Percentiles rank a stretch among this genome's conserved stretches.
phyloP scores from a whole-genome alignment of 2,888 invertebrate genomes.

The Apocheima hispidaria region DNA sequence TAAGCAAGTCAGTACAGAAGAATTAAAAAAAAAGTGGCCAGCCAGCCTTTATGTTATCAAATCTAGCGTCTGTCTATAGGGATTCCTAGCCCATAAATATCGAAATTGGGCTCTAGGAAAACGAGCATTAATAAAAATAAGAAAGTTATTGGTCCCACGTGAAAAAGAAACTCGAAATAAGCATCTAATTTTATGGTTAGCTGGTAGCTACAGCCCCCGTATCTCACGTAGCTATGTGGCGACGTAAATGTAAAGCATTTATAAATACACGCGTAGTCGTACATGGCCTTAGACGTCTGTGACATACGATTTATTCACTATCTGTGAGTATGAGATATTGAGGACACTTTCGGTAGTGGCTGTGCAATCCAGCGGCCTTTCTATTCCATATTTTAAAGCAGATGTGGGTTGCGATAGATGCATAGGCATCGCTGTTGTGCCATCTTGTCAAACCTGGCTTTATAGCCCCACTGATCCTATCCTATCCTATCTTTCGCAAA shows the following conservation, averaged over 20 bases:
- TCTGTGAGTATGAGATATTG: too few species aligned
- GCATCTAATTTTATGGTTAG: background rate
- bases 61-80: background rate
- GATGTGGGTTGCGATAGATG: too few species aligned
- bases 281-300: background rate
- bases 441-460: too few species aligned
- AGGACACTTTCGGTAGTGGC: too few species aligned
- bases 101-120: conserved; percentile 2
- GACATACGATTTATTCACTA: too few species aligned
- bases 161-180: background rate
- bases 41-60: background rate
- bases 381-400: too few species aligned
- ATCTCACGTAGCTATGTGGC: background rate
- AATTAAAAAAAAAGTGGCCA: too few species aligned
- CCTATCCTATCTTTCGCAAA: too few species aligned
- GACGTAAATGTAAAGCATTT: background rate
- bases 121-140: background rate
- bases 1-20: too few species aligned
- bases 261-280: background rate
- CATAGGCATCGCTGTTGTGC: too few species aligned
- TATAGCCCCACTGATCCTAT: too few species aligned
- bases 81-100: background rate
- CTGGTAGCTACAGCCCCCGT: background rate
- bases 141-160: conserved; percentile 12
- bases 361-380: too few species aligned